Evolutionary conservation across 2,113 vertebrate species (phyloP).

Genomic region (Perccottus glenii): DNA sequence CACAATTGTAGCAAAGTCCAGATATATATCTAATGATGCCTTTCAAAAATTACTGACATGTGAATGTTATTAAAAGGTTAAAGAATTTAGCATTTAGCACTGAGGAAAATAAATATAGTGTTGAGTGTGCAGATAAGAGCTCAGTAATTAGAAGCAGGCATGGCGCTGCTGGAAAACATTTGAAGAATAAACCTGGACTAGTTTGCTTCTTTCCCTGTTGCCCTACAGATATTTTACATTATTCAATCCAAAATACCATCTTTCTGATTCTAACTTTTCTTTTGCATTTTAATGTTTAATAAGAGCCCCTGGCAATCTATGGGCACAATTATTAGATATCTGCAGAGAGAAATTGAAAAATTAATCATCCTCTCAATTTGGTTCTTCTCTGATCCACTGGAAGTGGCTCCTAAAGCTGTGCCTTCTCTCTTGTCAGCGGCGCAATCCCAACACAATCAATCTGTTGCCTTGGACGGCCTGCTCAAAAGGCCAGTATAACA

Average conservation of each 20-base stretch:
- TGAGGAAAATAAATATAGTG: conserved; percentile 68
- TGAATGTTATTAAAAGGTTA: conserved; percentile 67
- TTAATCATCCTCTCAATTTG: conserved; percentile 93
- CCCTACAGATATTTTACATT: conserved; percentile 94
- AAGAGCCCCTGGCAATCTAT: conserved; percentile 89
- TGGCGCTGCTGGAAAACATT: conserved; percentile 71
- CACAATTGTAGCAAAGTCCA: conserved; percentile 44
- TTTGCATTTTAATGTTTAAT: conserved; percentile 98
- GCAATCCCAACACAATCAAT: conserved; percentile 49
- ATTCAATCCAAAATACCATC: conserved; percentile 96
- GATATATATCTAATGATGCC: conserved; percentile 56
- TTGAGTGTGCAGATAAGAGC: conserved; percentile 68
- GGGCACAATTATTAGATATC: conserved; percentile 96
- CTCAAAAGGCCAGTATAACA: conserved; percentile 49
- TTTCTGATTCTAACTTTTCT: conserved; percentile 91
- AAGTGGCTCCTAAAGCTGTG: conserved; percentile 79
- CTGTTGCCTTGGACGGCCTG: conserved; percentile 47
- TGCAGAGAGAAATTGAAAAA: conserved; percentile 97
- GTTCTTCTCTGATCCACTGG: conserved; percentile 84
- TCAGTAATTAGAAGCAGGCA: conserved; percentile 70
- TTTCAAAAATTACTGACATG: conserved; percentile 53
- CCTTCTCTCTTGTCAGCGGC: conserved; percentile 40
- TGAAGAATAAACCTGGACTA: conserved; percentile 81
- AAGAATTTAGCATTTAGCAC: conserved; percentile 67
- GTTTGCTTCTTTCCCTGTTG: conserved; percentile 81